Base-by-base conservation (phyloP, 1,140 invertebrate species). In the Drosophila mayri region DNA sequence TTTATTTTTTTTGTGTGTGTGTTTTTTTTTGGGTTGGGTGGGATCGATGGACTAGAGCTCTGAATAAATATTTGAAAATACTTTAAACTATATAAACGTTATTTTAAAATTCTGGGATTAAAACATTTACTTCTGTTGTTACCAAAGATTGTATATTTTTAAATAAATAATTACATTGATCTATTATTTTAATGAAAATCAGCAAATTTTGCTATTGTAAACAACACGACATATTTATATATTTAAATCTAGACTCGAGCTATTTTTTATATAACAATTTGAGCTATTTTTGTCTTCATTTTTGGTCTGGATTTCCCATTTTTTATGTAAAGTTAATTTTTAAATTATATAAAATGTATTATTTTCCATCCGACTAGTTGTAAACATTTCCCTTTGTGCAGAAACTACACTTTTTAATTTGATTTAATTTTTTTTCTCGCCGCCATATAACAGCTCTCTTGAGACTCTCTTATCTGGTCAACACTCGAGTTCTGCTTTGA, bases 401-500 rank as follows among this genome's bases (percentile, higher is more conserved):
- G 2, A 28, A 37, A 46, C 30, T 37, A 44, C 30, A 57, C 63
- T 65, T 65, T 65, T 65, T 37, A 67, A 32, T 65, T 50, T 37
- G 1, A 30, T 40, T 54, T 37, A 71, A 25, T 60, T n/a, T 32
- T 54, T 44, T 72, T 32, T 72, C 22, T 32, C 20, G 66, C 66
- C 44, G 66, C 54, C 52, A 60, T 38, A 60, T 72, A 72, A 71
- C 43, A 40, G 18, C 41, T 16, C 50, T 55, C 72, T 75, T 75
- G 71, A 75, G 71, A 49, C 41, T 37, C 46, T 59, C 44, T 72
- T 72, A 72, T 72, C 66, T 72, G 28, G 20, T 44, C 46, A 50
- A 20, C 68, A 72, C 68, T 72, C 59, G 37, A 72, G 66, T 25
- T 58, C 28, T 71, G 43, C 49, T 66, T 76, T 61, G 61, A 57